Base-by-base conservation (phyloP, 2,888 invertebrate species). In the Unio pictorum region DNA sequence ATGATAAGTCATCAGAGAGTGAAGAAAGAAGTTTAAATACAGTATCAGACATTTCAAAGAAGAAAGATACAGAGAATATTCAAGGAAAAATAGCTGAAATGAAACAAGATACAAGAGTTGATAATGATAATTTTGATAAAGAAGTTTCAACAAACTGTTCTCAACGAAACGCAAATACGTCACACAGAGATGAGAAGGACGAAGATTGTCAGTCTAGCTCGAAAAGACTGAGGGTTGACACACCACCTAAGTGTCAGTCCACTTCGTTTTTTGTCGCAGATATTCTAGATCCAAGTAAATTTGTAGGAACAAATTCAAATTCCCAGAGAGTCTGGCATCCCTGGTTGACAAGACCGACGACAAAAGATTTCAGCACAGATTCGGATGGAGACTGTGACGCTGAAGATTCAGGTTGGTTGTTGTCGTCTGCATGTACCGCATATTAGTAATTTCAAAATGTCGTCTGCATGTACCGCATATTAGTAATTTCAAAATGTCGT, bases 241-340 rank as follows among this genome's bases (percentile, higher is more conserved):
- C 69, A 15, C 73, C 76, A 26, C 56, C 61, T 66, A 64, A 68
- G 55, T 55, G 34, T 58, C 73, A 79, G 55, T 78, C 85, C 1
- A 86, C 85, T 23, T 77, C 86, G 11, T 86, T 86, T 76, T 84
- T 84, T 54, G 85, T 86, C 30, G 75, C 81, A 30, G 86, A 86
- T 71, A 86, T 86, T 73, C 74, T 86, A 64, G 85, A 85, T 70
- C 86, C 86, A 4, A 74, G 79, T 68, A 86, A 86, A 72, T 86
- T 86, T 67, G 81, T 80, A 2, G 86, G 86, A 0, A 72, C 72
- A 30, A 67, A 65, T 18, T 55, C 60, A 18, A 57, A 58, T 26
- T 45, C n/a, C 15, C 66, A 66, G 26, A 64, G 72, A 58, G 76
- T 78, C 20, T 80, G 60, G 61, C 73, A 69, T n/a, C 74, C 75